Evolutionary conservation across 2,888 invertebrate species (phyloP), one percentile per base, ranked within the genome.

Genomic region (Tetramorium bicarinatum): DNA sequence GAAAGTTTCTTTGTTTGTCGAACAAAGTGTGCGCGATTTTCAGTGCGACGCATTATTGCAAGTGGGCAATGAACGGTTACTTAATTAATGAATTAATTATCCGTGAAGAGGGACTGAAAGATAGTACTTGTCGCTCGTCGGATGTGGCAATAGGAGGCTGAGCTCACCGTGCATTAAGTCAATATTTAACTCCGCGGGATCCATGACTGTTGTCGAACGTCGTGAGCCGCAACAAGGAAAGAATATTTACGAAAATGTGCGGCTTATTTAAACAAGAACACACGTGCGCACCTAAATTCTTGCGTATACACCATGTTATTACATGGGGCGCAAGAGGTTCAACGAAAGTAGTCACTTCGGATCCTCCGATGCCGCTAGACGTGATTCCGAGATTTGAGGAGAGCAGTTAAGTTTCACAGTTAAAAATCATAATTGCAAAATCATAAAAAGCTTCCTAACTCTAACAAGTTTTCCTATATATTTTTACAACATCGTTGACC

Each of bases 181-280:
- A 89, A 89, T 84, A 89, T 90, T 88, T 87, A 79, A 29, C n/a
- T 41, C 29, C 84, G 75, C 34, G 41, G 61, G 69, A 59, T 47
- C 44, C 66, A 34, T 21, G 71, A 82, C 71, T 54, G 29, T 80
- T 74, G 66, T 44, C 66, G 64, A 52, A 64, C 74, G 29, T 52
- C 29, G 47, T 44, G 69, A 49, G 59, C 66, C 25, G 21, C 38
- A 7, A 25, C 44, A 62, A 54, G 9, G 59, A 72, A 82, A 54
- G 81, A 71, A 72, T 64, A 71, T 85, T 61, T 41, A 77, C 54
- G 59, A 84, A 87, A 84, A 83, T 87, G 64, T 67, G 59, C 47
- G 41, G 75, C 54, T 88, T 86, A 77, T 86, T 89, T 80, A 72
- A 84, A 85, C 84, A 74, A 85, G 81, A 62, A 71, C 29, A 64